Evolutionary conservation across 1,140 invertebrate species (phyloP).

Genomic region (Hormaphis cornu): DNA sequence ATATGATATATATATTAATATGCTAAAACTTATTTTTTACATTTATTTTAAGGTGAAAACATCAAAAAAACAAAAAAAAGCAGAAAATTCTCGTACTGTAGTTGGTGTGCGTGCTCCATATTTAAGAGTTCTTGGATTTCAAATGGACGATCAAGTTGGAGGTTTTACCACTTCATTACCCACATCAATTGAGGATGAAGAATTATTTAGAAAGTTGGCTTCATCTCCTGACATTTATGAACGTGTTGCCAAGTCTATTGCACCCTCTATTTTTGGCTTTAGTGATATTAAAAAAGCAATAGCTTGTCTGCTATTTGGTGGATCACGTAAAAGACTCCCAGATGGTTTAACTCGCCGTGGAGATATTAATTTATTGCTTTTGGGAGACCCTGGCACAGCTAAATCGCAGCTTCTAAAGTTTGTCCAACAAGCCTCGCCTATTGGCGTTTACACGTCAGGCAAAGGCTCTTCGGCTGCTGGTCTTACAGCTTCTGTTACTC

Average conservation of each 20-base stretch:
- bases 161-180: slow-evolving; percentile 50
- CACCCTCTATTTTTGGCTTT: slow-evolving; percentile 94
- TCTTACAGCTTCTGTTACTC: slow-evolving; percentile 91
- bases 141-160: slow-evolving; percentile 71
- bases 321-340: slow-evolving; percentile 77
- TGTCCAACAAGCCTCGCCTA: slow-evolving; percentile 90
- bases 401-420: slow-evolving; percentile 98
- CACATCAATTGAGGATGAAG: slow-evolving; percentile 81
- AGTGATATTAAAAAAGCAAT: slow-evolving; percentile 96
- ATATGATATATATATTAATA: background rate
- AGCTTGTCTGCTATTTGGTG: slow-evolving; percentile 90
- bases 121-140: slow-evolving; percentile 85
- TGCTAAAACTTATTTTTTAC: background rate
- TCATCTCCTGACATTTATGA: slow-evolving; percentile 81
- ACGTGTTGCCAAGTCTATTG: slow-evolving; percentile 79
- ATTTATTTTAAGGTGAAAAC: slow-evolving; percentile 3
- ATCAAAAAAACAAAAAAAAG: slow-evolving; percentile 1
- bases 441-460: slow-evolving; percentile 95
- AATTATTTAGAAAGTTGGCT: slow-evolving; percentile 77
- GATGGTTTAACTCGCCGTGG: slow-evolving; percentile 91
- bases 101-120: slow-evolving; percentile 91
- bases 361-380: slow-evolving; percentile 90
- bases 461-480: slow-evolving; percentile 98
- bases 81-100: slow-evolving; percentile 19
- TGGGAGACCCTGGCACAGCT: slow-evolving; percentile 98